A percentile compares a stretch with the other conserved stretches of the same genome.
phyloP scores from a whole-genome alignment of 2,888 invertebrate genomes.

The Amorpha juglandis region DNA sequence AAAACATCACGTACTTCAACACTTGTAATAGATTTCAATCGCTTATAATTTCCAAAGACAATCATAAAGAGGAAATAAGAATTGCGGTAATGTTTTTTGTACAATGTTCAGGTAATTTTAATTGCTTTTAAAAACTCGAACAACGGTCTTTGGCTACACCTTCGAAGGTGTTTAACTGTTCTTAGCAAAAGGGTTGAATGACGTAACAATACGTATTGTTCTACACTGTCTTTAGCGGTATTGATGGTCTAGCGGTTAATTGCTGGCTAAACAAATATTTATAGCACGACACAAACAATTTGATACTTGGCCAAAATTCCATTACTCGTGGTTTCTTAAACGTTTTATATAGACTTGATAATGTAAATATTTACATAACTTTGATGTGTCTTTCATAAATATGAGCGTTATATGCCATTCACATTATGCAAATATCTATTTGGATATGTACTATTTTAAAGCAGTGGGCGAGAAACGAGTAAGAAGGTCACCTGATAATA shows the following conservation, averaged over 20 bases:
- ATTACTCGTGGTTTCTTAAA: background rate
- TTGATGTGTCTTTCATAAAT: slow-evolving; percentile 12
- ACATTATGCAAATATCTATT: too few species aligned
- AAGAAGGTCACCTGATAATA: too few species aligned
- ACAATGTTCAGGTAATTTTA: slow-evolving; percentile 11
- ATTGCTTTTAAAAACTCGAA: slow-evolving; percentile 2
- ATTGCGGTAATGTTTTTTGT: slow-evolving; percentile 14
- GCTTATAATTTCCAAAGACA: background rate
- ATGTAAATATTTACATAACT: slow-evolving; percentile 16
- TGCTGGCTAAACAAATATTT: slow-evolving; percentile 59
- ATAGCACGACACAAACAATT: slow-evolving; percentile 18
- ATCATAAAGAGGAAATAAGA: background rate
- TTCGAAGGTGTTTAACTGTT: slow-evolving; percentile 30
- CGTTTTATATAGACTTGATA: background rate
- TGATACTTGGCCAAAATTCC: slow-evolving; percentile 26
- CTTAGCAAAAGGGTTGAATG: slow-evolving; percentile 56
- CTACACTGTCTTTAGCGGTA: slow-evolving; percentile 47
- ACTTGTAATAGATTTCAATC: background rate
- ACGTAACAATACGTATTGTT: slow-evolving; percentile 54
- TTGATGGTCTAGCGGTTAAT: slow-evolving; percentile 62
- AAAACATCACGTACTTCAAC: too few species aligned
- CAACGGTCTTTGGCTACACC: slow-evolving; percentile 3
- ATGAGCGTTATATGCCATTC: background rate
- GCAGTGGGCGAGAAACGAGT: too few species aligned
- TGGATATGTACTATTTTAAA: too few species aligned